Evolutionary conservation across 2,113 vertebrate genomes (phyloP).

Genomic region (Pteropus alecto): DNA sequence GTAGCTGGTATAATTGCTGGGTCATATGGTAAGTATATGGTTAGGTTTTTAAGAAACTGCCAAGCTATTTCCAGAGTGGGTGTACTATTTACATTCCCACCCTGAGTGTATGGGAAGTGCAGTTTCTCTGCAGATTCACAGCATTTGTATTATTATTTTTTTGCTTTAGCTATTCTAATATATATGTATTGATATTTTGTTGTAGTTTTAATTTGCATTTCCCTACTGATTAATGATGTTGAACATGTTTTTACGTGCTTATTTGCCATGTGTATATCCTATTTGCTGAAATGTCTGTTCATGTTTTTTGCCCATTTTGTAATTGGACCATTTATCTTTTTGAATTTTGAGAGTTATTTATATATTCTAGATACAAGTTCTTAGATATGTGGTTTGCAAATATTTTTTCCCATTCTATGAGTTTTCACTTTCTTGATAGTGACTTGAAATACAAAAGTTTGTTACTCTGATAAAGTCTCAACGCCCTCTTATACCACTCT

Average conservation of each 20-base stretch:
- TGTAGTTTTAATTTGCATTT: neutral
- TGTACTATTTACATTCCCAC: neutral
- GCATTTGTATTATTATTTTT: neutral
- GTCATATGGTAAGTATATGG: neutral
- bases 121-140: neutral
- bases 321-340: neutral
- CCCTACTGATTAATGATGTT: neutral
- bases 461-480: neutral
- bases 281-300: neutral
- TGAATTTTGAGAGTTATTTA: neutral
- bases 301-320: neutral
- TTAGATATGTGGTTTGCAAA: neutral
- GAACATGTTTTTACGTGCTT: neutral
- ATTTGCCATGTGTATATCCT: neutral
- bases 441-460: neutral
- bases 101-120: neutral
- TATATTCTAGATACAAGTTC: neutral
- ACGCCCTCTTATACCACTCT: neutral
- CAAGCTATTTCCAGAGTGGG: neutral
- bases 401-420: neutral
- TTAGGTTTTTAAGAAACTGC: neutral
- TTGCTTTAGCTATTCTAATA: neutral
- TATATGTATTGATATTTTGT: neutral
- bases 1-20: neutral
- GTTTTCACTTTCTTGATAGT: too few relatives aligned